Evolutionary conservation across 2,888 invertebrate genomes (phyloP), one percentile per base, ranked within the genome.

Genomic region (Lycaena phlaeas): DNA sequence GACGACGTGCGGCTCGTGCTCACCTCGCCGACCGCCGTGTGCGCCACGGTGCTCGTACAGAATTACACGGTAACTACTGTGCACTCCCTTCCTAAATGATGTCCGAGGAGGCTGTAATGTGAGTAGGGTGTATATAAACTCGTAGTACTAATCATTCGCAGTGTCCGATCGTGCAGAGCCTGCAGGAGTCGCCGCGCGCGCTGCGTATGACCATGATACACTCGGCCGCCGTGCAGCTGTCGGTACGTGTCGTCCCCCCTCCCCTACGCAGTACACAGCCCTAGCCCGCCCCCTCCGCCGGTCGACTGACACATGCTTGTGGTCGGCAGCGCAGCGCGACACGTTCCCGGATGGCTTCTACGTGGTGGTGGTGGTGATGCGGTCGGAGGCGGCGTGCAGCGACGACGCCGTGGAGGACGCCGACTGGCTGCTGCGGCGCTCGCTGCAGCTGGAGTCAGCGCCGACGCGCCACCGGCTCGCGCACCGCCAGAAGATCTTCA

Each of bases 81-180:
- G 4, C 3, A 10, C 18, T n/a, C n/a, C n/a, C n/a, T n/a, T n/a
- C n/a, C n/a, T n/a, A n/a, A n/a, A n/a, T n/a, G n/a, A n/a, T n/a
- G n/a, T n/a, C n/a, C n/a, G n/a, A n/a, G n/a, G n/a, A n/a, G n/a
- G n/a, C n/a, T n/a, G n/a, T n/a, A n/a, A n/a, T n/a, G n/a, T n/a
- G n/a, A n/a, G n/a, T n/a, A n/a, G n/a, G n/a, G n/a, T n/a, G n/a
- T n/a, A n/a, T n/a, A n/a, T n/a, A n/a, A n/a, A n/a, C n/a, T n/a
- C n/a, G n/a, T n/a, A n/a, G n/a, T 34, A 22, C 12, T 3, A 17
- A 14, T 26, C 18, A 18, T 22, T 28, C 41, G n/a, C 68, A 82
- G 82, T 82, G 82, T 43, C 82, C 82, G 1, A 66, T 81, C 40
- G 56, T 61, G 39, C 68, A 79, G 52, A 64, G 68, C 10, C 27